Evolutionary conservation across 2,113 vertebrate genomes (phyloP), one percentile per base, ranked within the genome.

Genomic region (Corythornis vintsioides): DNA sequence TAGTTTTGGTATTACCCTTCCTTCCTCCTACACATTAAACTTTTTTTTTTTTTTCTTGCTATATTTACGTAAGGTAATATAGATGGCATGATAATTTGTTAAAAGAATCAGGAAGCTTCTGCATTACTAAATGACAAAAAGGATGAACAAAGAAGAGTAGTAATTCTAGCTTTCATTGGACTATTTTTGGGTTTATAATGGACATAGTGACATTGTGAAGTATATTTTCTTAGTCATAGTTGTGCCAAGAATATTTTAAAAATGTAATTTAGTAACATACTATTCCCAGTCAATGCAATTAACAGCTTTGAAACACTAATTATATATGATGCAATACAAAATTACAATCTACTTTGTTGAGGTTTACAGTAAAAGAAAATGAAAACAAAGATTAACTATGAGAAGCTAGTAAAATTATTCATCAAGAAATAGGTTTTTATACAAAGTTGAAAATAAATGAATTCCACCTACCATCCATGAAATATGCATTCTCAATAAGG

Each of bases 331-430:
- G 38, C 20, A 83, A 59, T 83, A 29, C 14, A 75, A 75, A 80
- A 63, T 74, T 69, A 85, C 11, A 26, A 70, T 66, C 53, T 83
- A 42, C 35, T 24, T 60, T 57, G 24, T 31, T 78, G 56, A 92
- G 29, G 16, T 79, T 45, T 90, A 63, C 52, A 56, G 17, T 85
- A 89, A 76, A 85, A 52, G 25, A 77, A 93, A 82, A 82, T 33
- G 7, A 81, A 92, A 95, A 50, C 1, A 78, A 83, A 86, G 55
- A 60, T 92, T 71, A 86, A 14, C 28, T 80, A 65, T 19, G 70
- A 71, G 25, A 86, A 88, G 31, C 3, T 86, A 26, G 43, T 55
- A 84, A 92, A 94, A 86, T 52, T 92, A 81, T 59, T 86, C n/a
- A 48, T 47, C 56, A 79, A 71, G 60, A 59, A 73, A 57, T 19